Percentiles rank a stretch among this genome's conserved stretches.
Conservation (phyloP, 2,113 vertebrate species). For the Onychostoma macrolepis region DNA sequence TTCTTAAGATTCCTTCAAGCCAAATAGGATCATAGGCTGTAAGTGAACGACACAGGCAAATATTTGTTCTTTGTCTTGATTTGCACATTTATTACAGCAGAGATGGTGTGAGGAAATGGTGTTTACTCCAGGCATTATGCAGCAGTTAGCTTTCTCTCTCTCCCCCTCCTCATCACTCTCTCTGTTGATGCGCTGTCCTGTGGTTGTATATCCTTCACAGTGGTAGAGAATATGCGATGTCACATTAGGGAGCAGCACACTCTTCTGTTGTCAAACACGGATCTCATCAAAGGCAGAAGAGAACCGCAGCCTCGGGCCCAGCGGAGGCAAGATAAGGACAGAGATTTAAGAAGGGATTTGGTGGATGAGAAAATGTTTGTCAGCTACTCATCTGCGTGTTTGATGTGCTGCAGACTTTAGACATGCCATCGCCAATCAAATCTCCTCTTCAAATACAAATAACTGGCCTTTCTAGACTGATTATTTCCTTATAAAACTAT, state of each 20-base stretch:
- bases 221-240: slow-evolving; percentile 25
- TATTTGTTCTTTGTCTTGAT: slow-evolving; percentile 38
- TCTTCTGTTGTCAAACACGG: slow-evolving; percentile 43
- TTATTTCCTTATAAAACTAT: neutral
- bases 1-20: slow-evolving; percentile 8
- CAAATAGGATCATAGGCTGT: slow-evolving; percentile 21
- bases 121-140: slow-evolving; percentile 17
- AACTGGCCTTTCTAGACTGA: neutral
- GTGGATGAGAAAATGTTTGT: slow-evolving; percentile 17
- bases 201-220: slow-evolving; percentile 21
- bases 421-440: neutral
- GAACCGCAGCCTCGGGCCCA: neutral
- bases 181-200: slow-evolving; percentile 16
- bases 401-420: slow-evolving; percentile 33
- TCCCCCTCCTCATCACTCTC: neutral
- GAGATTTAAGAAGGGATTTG: slow-evolving; percentile 19
- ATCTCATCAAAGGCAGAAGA: slow-evolving; percentile 44
- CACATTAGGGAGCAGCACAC: slow-evolving; percentile 14
- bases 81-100: slow-evolving; percentile 9
- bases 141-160: neutral
- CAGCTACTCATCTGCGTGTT: slow-evolving; percentile 7
- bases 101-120: neutral
- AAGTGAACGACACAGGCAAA: slow-evolving; percentile 8
- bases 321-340: neutral
- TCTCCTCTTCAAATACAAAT: neutral